phyloP scores from a whole-genome alignment of 2,888 invertebrate genomes.

The Galerucella pusilla region DNA sequence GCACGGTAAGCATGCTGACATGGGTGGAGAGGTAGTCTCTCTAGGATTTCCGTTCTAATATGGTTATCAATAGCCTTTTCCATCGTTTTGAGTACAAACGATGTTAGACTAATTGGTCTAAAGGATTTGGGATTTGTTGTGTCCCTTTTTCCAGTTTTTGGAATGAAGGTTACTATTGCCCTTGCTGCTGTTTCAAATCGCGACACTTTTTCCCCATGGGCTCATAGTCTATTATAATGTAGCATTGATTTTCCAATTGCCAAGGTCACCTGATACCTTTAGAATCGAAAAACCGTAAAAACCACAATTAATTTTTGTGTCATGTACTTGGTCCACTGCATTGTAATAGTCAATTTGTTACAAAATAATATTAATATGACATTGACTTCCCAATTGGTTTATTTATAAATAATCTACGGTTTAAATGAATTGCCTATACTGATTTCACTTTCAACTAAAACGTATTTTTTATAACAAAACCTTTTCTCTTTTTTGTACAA shows the following conservation, averaged over 20 bases:
- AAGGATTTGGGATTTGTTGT: too few species aligned
- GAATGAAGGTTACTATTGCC: too few species aligned
- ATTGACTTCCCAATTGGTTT: conserved; percentile 41
- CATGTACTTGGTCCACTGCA: conserved; percentile 37
- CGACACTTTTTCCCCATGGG: too few species aligned
- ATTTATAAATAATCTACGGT: conserved; percentile 34
- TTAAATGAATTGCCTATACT: conserved; percentile 28
- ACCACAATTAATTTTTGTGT: conserved; percentile 21
- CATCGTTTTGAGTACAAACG: too few species aligned
- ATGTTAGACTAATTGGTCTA: too few species aligned
- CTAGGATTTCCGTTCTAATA: too few species aligned
- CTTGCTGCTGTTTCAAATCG: too few species aligned
- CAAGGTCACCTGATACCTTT: conserved; percentile 2
- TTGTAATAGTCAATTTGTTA: conserved; percentile 39
- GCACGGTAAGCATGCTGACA: too few species aligned
- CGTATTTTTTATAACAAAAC: not conserved
- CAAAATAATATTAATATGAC: conserved; percentile 42
- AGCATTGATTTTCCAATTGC: not conserved
- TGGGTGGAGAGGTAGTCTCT: too few species aligned
- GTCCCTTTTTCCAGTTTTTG: too few species aligned
- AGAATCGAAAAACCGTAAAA: conserved; percentile 6
- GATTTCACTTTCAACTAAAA: conserved; percentile 36
- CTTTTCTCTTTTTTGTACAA: too few species aligned
- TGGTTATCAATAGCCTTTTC: too few species aligned
- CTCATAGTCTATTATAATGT: not conserved